A percentile compares a stretch with the other conserved stretches of the same genome.
Conservation (phyloP, 53 echinoderm and acorn worm species). For the Hippasteria phrygiana region DNA sequence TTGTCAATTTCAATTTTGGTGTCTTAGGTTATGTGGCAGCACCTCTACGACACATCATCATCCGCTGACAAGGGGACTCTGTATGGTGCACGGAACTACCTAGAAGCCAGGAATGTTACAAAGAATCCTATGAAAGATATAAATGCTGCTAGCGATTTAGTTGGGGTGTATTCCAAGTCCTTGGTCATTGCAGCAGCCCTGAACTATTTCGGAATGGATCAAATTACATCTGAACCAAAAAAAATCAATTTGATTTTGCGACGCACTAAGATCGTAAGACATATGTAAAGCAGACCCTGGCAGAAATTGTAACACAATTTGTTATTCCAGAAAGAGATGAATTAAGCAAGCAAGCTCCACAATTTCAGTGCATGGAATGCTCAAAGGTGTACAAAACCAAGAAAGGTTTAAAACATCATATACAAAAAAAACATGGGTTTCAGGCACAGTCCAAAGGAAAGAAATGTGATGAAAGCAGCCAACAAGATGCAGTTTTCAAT, state of each 20-base stretch:
- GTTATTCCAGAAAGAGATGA: constrained; percentile 62
- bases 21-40: constrained; percentile 70
- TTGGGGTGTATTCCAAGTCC: constrained; percentile 62
- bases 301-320: constrained; percentile 43
- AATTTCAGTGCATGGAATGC: constrained; percentile 59
- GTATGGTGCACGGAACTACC: constrained; percentile 57
- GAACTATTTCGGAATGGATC: constrained; percentile 68
- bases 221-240: constrained; percentile 34
- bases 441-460: background rate
- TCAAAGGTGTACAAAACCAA: constrained; percentile 59
- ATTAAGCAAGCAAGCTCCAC: constrained; percentile 22
- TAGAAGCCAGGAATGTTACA: constrained; percentile 69
- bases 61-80: constrained; percentile 67
- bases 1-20: background rate
- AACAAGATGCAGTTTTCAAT: constrained; percentile 51
- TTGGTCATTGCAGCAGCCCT: constrained; percentile 71
- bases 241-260: constrained; percentile 47
- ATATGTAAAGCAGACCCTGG: constrained; percentile 45
- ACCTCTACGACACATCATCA: constrained; percentile 66
- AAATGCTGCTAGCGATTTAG: constrained; percentile 68
- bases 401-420: constrained; percentile 62
- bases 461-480: constrained; percentile 3
- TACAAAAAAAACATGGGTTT: constrained; percentile 53
- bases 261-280: constrained; percentile 32
- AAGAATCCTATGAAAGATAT: constrained; percentile 70